Percentiles rank a stretch among this genome's conserved stretches.
Conservation (phyloP, 2,797 vertebrate genomes). For the Lophura swinhoii region DNA sequence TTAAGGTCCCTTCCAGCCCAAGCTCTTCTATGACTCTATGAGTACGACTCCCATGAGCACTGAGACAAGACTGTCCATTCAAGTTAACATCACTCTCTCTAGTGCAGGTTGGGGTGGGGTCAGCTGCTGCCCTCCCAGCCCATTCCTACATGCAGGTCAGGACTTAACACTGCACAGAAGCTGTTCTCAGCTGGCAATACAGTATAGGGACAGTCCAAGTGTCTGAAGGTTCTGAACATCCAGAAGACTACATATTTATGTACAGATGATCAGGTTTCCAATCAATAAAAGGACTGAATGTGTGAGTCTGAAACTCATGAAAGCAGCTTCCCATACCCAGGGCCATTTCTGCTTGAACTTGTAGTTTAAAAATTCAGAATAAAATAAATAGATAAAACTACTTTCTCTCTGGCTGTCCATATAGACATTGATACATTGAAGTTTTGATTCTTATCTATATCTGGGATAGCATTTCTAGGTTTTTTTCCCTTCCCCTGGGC, state of each 20-base stretch:
- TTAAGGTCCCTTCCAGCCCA: neutral
- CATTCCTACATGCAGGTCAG: neutral
- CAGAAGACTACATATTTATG: neutral
- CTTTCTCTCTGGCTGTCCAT: neutral
- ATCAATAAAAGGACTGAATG: neutral
- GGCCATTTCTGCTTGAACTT: neutral
- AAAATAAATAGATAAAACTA: neutral
- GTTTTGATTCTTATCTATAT: neutral
- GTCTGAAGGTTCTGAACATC: neutral
- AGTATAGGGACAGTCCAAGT: neutral
- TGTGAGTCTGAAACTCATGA: neutral
- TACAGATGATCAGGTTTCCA: neutral
- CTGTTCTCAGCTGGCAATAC: neutral
- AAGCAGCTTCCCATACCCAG: accelerated
- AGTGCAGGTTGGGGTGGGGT: neutral
- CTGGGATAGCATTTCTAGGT: neutral
- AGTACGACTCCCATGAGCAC: neutral
- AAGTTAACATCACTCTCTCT: neutral
- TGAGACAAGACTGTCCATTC: neutral
- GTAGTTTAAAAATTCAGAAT: neutral
- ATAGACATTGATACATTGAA: neutral
- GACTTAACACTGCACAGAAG: neutral
- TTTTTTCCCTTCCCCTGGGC: neutral
- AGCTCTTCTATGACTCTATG: neutral
- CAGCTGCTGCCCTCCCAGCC: neutral